These are phyloP conservation scores for Siderastrea radians DNA, from an alignment of 92 coral and sea anemone species.

Conservation along the genomic window DNA sequence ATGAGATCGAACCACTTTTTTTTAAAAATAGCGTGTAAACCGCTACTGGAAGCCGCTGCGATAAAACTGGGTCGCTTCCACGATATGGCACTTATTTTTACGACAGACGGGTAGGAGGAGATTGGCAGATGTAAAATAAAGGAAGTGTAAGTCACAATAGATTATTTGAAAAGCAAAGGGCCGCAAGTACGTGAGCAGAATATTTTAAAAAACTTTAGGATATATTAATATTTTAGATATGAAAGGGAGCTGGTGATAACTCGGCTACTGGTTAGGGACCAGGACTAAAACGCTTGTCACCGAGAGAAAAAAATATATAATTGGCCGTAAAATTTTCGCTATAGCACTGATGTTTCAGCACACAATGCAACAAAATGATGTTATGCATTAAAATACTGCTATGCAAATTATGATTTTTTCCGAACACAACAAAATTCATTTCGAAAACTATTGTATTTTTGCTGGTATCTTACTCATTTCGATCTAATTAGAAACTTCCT, in stretches of 20 bases:
- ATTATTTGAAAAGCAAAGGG: not conserved
- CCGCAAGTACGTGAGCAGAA: slow-evolving; percentile 24
- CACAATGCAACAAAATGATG: too few species aligned
- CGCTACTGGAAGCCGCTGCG: not conserved
- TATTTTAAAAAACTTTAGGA: not conserved
- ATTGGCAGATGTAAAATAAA: not conserved
- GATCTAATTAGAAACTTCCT: not conserved
- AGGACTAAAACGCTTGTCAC: not conserved
- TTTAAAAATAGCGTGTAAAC: not conserved
- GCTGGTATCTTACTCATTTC: not conserved
- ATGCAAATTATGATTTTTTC: not conserved
- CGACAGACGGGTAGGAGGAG: slow-evolving; percentile 1
- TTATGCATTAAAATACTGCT: too few species aligned
- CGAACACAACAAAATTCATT: not conserved
- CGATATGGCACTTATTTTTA: not conserved
- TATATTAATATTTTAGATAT: not conserved
- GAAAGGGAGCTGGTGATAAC: not conserved
- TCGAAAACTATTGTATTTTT: not conserved
- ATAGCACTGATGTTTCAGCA: not conserved
- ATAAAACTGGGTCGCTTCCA: not conserved
- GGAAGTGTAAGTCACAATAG: not conserved
- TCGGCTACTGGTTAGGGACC: not conserved
- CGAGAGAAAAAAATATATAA: not conserved
- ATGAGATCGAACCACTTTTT: not conserved
- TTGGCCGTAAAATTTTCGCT: not conserved